These are phyloP conservation scores for Spinibarbus caldwelli DNA, from an alignment of 2,797 vertebrate genomes.

Conservation along the genomic window DNA sequence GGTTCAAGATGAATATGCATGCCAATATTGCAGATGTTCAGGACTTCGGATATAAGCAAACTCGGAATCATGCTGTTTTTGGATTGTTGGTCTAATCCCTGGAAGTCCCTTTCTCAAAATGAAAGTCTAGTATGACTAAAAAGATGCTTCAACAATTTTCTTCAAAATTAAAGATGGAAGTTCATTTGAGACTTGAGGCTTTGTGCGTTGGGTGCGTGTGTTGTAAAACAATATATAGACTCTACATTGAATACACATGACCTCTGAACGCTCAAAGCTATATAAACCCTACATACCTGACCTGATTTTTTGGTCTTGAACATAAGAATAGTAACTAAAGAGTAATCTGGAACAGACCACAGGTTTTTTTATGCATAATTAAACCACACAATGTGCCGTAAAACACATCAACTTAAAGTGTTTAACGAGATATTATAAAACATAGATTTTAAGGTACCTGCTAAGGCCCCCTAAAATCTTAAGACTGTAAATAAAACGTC, in stretches of 20 bases:
- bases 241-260: neutral
- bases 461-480: neutral
- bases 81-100: neutral
- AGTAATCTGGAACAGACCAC: neutral
- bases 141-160: neutral
- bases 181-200: neutral
- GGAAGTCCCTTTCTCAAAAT: neutral
- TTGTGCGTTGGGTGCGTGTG: neutral
- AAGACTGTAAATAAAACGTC: neutral
- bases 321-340: neutral
- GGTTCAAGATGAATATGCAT: neutral
- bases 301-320: neutral
- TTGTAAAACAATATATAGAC: neutral
- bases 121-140: neutral
- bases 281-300: neutral
- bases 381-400: too few species aligned
- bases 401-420: neutral
- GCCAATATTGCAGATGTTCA: neutral
- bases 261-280: neutral
- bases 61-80: neutral
- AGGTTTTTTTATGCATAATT: neutral
- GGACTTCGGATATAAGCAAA: neutral
- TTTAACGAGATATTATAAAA: neutral
- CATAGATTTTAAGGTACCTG: neutral
- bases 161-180: neutral